Conservation (phyloP, 1,140 invertebrate genomes). For the Vollenhovia emeryi region DNA sequence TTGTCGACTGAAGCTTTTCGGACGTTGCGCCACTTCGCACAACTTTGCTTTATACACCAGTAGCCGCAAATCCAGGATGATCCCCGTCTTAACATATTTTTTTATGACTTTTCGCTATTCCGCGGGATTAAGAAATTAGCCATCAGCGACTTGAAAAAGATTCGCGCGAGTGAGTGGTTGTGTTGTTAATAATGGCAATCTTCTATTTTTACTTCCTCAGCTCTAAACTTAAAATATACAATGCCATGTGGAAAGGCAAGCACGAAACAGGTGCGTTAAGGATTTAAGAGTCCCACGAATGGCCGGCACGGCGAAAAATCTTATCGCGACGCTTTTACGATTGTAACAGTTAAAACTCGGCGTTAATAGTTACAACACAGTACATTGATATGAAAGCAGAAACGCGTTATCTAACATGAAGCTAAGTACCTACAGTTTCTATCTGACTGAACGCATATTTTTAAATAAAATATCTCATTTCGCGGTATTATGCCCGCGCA, state of each 20-base stretch:
- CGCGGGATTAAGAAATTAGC: constrained; percentile 8
- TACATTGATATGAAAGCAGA: not conserved
- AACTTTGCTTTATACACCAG: not conserved
- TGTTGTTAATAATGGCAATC: not conserved
- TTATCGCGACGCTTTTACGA: constrained; percentile 10
- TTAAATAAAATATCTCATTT: constrained; percentile 39
- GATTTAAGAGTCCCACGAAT: not conserved
- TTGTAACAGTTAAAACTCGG: constrained; percentile 10
- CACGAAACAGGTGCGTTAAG: not conserved
- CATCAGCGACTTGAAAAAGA: not conserved
- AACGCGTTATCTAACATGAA: not conserved
- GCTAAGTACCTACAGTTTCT: not conserved
- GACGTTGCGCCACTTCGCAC: not conserved
- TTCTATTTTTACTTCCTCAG: not conserved
- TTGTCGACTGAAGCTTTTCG: constrained; percentile 1
- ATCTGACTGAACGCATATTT: constrained; percentile 8
- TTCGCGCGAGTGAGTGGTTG: not conserved
- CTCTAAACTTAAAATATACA: not conserved
- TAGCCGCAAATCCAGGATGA: not conserved
- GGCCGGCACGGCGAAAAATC: not conserved
- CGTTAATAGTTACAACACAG: not conserved
- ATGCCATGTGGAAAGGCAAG: not conserved
- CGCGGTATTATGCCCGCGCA: not conserved
- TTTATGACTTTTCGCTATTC: not conserved
- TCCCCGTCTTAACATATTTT: constrained; percentile 21